Conservation (phyloP, 1,140 invertebrate genomes). For the Anastrepha obliqua region DNA sequence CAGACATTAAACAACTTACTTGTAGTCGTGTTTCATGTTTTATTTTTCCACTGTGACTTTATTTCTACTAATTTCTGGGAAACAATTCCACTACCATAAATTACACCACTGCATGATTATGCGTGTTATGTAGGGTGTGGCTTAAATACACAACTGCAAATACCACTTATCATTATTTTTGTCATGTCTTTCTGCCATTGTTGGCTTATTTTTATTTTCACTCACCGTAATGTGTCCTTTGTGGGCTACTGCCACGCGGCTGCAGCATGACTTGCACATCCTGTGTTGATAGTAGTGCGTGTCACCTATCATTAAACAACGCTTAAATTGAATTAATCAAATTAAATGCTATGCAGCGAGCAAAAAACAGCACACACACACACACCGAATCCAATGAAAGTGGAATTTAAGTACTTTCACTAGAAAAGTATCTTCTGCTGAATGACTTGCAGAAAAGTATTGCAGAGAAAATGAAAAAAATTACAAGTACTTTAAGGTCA, state of each 20-base stretch:
- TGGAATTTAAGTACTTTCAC: neutral
- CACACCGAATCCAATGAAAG: neutral
- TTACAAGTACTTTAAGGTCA: no score
- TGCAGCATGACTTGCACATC: neutral
- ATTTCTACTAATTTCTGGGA: neutral
- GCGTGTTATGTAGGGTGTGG: neutral
- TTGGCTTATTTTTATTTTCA: neutral
- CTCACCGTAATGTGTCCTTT: slow-evolving; percentile 16
- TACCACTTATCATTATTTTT: neutral
- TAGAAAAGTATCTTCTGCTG: neutral
- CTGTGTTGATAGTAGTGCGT: neutral
- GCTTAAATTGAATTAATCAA: slow-evolving; percentile 18
- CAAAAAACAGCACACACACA: neutral
- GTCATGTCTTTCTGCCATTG: slow-evolving; percentile 37
- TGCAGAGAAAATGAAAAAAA: no score
- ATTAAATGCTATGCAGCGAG: neutral
- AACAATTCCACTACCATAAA: neutral
- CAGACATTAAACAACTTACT: neutral
- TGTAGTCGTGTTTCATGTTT: neutral
- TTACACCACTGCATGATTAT: neutral
- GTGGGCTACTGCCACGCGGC: neutral
- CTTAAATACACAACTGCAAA: neutral
- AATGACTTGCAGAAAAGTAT: neutral
- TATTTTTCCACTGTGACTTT: neutral
- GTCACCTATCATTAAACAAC: neutral